Conservation (phyloP, 2,888 invertebrate genomes). For the Spilarctia lutea region DNA sequence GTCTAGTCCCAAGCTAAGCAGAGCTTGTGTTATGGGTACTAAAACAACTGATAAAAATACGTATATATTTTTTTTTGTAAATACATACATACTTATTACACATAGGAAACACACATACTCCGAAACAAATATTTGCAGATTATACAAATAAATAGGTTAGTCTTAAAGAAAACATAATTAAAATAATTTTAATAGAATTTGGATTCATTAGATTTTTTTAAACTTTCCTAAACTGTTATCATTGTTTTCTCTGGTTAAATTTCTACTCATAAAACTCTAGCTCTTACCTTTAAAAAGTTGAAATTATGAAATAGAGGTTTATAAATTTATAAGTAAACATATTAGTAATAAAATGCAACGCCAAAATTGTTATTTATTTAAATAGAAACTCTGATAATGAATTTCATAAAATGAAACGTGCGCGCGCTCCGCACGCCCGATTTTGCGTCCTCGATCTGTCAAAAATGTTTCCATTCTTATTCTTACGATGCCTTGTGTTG, state of each 20-base stretch:
- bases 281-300: not conserved
- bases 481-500: conserved; percentile 67
- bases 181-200: not conserved
- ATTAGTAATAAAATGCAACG: not conserved
- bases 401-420: conserved; percentile 68
- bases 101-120: too few relatives aligned
- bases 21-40: too few relatives aligned
- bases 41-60: too few relatives aligned
- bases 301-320: not conserved
- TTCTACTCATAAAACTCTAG: not conserved
- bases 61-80: too few relatives aligned
- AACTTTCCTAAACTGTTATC: not conserved
- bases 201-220: not conserved
- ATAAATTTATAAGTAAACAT: not conserved
- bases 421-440: conserved; percentile 61
- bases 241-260: not conserved
- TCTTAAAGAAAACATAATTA: too few relatives aligned
- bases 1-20: too few relatives aligned
- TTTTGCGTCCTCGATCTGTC: conserved; percentile 76
- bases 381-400: conserved; percentile 26
- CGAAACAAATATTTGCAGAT: too few relatives aligned
- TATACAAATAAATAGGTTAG: too few relatives aligned
- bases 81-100: too few relatives aligned
- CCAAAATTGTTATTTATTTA: conserved; percentile 3
- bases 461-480: conserved; percentile 74